These are phyloP conservation scores for Nannospalax galili DNA, from an alignment of 2,113 vertebrate genomes.

Conservation along the genomic window DNA sequence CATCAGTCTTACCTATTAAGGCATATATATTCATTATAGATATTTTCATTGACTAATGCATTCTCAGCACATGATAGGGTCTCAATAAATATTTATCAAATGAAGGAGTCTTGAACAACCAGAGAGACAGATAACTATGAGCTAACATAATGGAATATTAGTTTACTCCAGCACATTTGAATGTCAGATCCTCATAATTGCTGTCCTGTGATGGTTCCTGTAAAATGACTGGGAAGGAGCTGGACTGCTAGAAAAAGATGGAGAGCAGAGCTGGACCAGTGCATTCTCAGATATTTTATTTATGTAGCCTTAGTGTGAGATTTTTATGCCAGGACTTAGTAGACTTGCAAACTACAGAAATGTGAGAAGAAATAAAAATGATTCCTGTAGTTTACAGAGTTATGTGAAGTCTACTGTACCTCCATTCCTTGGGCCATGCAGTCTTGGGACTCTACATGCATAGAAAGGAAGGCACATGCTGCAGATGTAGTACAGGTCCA, in stretches of 20 bases:
- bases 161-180: not conserved
- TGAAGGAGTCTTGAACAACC: not conserved
- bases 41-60: not conserved
- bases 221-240: not conserved
- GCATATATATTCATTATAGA: not conserved
- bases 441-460: not conserved
- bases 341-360: not conserved
- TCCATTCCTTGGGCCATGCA: not conserved
- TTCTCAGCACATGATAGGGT: not conserved
- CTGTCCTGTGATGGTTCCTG: not conserved
- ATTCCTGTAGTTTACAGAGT: not conserved
- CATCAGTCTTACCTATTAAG: not conserved
- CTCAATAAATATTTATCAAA: not conserved
- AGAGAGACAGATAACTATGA: slow-evolving; percentile 24
- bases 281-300: not conserved
- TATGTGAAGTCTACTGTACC: not conserved
- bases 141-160: not conserved
- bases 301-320: not conserved
- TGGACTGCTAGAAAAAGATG: not conserved
- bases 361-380: not conserved
- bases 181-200: not conserved
- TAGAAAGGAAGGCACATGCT: not conserved
- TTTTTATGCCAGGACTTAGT: slow-evolving; percentile 2
- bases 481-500: too few species aligned
- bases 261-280: too few species aligned